Percentiles rank a stretch among this genome's conserved stretches.
Conservation (phyloP, 2,888 invertebrate genomes). For the Caenorhabditis japonica region DNA sequence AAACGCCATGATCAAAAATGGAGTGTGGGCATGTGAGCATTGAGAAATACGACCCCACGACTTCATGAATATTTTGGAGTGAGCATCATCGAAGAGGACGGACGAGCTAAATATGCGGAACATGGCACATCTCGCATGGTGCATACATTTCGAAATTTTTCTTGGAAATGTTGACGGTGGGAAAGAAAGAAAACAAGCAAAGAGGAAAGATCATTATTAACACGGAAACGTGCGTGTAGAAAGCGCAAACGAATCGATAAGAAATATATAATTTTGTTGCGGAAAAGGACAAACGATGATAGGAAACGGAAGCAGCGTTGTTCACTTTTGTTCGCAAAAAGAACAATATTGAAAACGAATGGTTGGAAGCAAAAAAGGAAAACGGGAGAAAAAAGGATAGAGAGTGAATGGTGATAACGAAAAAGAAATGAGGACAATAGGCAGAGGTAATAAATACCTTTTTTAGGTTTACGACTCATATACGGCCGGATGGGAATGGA, state of each 20-base stretch:
- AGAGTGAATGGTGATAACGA: no score
- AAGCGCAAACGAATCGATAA: no score
- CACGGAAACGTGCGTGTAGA: neutral
- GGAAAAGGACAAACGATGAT: conserved; percentile 3
- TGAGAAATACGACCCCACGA: neutral
- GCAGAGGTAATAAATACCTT: no score
- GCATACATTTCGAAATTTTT: conserved; percentile 7
- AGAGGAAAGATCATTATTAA: neutral
- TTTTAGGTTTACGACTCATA: no score
- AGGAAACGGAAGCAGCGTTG: conserved; percentile 5
- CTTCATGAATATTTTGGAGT: conserved; percentile 15
- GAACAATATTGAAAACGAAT: no score
- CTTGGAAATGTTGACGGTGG: neutral
- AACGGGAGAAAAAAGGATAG: no score
- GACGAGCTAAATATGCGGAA: conserved; percentile 3
- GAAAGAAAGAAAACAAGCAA: conserved; percentile 1
- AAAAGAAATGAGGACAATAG: no score
- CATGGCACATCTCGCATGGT: neutral
- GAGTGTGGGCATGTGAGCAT: conserved; percentile 4
- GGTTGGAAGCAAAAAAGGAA: no score
- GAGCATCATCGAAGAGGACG: neutral
- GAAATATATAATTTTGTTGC: conserved; percentile 5
- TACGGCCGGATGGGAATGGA: no score
- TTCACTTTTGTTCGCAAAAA: neutral
- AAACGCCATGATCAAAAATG: neutral